Evolutionary conservation across 2,113 vertebrate genomes (phyloP).

Genomic region (Crotophaga sulcirostris): DNA sequence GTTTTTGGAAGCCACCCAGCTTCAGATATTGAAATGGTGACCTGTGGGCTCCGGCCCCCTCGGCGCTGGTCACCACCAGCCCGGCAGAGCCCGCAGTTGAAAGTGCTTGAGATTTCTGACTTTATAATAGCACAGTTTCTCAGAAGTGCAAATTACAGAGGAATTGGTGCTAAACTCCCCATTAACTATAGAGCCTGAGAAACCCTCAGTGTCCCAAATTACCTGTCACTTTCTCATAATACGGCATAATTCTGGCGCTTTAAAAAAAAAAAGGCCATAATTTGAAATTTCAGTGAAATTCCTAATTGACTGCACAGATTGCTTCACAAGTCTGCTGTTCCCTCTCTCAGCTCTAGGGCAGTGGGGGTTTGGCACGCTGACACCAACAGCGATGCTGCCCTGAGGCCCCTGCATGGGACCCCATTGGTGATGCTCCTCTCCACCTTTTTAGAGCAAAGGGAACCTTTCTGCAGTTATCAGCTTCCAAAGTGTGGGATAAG

Average conservation of each 20-base stretch:
- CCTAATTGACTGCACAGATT: conserved; percentile 61
- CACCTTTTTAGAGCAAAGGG: background rate
- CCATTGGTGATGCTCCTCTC: background rate
- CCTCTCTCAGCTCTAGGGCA: background rate
- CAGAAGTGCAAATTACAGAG: conserved; percentile 82
- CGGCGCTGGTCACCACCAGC: conserved; percentile 72
- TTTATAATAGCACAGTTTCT: conserved; percentile 78
- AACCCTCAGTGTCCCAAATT: conserved; percentile 78
- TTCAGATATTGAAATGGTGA: conserved; percentile 82
- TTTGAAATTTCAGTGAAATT: conserved; percentile 63
- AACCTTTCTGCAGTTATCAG: background rate
- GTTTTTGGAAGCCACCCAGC: conserved; percentile 69
- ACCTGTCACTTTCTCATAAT: conserved; percentile 78
- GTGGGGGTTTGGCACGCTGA: background rate
- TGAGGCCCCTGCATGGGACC: background rate
- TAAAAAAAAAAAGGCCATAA: background rate
- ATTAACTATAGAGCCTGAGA: conserved; percentile 77
- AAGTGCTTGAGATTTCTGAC: conserved; percentile 78
- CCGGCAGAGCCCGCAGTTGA: conserved; percentile 71
- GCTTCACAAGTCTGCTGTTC: background rate
- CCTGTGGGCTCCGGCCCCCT: conserved; percentile 68
- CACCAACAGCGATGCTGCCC: background rate
- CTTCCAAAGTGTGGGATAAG: accelerated
- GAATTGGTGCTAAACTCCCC: conserved; percentile 84
- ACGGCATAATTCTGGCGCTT: conserved; percentile 63